Evolutionary conservation across 2,888 invertebrate genomes (phyloP).

Genomic region (Diaphora mendica): DNA sequence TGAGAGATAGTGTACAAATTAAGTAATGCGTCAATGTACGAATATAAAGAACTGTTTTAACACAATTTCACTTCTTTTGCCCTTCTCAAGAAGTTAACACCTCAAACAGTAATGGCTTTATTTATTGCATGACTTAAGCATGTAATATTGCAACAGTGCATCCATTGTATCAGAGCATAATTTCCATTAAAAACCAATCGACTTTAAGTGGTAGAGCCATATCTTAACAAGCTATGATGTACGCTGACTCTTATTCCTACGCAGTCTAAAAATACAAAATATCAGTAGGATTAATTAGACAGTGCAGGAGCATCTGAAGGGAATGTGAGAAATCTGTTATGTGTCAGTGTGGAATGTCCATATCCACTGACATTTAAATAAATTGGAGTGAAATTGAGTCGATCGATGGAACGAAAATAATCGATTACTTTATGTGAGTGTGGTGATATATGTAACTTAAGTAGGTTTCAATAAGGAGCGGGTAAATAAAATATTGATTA

Average conservation of each 20-base stretch:
- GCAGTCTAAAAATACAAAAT: slow-evolving; percentile 59
- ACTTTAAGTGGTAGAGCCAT: slow-evolving; percentile 47
- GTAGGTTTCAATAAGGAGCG: background rate
- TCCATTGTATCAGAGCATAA: slow-evolving; percentile 39
- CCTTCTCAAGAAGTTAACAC: background rate
- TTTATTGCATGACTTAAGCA: background rate
- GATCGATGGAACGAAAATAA: slow-evolving; percentile 38
- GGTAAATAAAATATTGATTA: background rate
- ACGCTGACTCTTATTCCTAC: slow-evolving; percentile 46
- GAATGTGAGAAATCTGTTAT: slow-evolving; percentile 52
- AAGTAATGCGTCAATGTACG: too few relatives aligned
- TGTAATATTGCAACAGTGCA: slow-evolving; percentile 28
- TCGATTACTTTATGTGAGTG: slow-evolving; percentile 29
- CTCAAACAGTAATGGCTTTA: background rate
- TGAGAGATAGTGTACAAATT: background rate
- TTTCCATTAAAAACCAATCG: slow-evolving; percentile 57
- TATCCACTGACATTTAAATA: slow-evolving; percentile 44
- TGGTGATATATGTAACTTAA: background rate
- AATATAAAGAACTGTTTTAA: background rate
- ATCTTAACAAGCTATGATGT: slow-evolving; percentile 54
- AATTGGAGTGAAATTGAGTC: slow-evolving; percentile 40
- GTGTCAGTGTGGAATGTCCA: slow-evolving; percentile 51
- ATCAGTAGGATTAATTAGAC: slow-evolving; percentile 45
- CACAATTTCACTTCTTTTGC: background rate
- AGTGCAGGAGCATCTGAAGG: slow-evolving; percentile 40